A percentile compares a stretch with the other conserved stretches of the same genome.
Evolutionary conservation across 2,888 invertebrate genomes (phyloP).

Genomic region (Ypsolopha scabrella): DNA sequence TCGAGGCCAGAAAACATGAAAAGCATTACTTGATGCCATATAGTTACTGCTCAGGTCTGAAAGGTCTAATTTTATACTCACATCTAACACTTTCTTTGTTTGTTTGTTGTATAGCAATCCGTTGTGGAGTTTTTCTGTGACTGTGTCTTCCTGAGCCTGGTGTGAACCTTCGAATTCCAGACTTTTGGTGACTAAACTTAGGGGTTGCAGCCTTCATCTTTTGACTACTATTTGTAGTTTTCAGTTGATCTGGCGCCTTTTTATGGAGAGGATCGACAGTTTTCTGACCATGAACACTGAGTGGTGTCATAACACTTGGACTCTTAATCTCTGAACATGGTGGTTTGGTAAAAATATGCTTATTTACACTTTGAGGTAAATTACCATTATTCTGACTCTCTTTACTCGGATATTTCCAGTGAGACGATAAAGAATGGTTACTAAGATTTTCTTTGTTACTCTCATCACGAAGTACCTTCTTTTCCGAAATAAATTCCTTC

Average conservation of each 20-base stretch:
- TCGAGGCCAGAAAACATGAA: too few relatives aligned
- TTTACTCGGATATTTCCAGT: constrained; percentile 31
- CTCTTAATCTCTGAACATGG: too few relatives aligned
- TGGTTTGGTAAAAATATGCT: too few relatives aligned
- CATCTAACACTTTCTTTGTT: constrained; percentile 51
- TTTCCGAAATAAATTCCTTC: constrained; percentile 37
- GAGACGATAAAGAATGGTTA: constrained; percentile 24
- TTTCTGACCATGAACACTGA: constrained; percentile 5
- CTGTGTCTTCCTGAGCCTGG: constrained; percentile 40
- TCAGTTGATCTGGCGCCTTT: constrained; percentile 36
- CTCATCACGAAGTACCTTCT: constrained; percentile 24
- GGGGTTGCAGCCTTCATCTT: constrained; percentile 44
- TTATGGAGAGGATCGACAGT: constrained; percentile 22
- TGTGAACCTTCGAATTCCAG: constrained; percentile 48
- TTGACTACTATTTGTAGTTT: constrained; percentile 24
- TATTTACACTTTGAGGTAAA: background rate
- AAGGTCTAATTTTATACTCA: constrained; percentile 21
- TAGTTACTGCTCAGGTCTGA: too few relatives aligned
- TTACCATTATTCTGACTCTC: constrained; percentile 13
- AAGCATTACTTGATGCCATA: too few relatives aligned
- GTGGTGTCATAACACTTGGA: background rate
- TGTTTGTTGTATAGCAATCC: constrained; percentile 20
- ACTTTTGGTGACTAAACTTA: constrained; percentile 29
- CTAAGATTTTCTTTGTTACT: constrained; percentile 40
- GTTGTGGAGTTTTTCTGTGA: constrained; percentile 36